These are phyloP conservation scores for Otus sunia DNA, from an alignment of 2,113 vertebrate genomes.

Conservation along the genomic window DNA sequence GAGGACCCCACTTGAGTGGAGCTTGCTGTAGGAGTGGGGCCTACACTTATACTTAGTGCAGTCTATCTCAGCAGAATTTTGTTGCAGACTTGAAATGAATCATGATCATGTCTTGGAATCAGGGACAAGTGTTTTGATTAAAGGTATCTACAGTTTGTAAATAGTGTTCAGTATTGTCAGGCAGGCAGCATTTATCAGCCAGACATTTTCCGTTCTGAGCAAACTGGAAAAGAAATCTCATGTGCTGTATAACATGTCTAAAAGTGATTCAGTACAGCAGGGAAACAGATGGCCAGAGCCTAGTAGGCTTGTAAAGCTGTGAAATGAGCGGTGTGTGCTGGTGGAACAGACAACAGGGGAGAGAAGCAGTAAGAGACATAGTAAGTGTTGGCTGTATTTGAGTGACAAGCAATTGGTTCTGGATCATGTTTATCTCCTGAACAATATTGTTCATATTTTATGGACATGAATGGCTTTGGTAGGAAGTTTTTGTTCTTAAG, in stretches of 20 bases:
- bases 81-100: background rate
- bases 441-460: background rate
- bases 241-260: background rate
- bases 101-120: background rate
- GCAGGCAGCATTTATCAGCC: background rate
- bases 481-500: background rate
- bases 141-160: conserved; percentile 10
- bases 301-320: background rate
- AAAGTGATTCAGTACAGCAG: background rate
- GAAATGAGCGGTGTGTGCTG: background rate
- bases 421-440: background rate
- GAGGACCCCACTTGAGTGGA: background rate
- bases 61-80: background rate
- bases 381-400: background rate
- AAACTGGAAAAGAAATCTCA: background rate
- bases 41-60: too few relatives aligned
- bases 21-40: background rate
- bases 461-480: background rate
- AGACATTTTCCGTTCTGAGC: background rate
- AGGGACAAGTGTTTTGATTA: background rate
- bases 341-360: background rate
- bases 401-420: background rate
- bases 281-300: background rate
- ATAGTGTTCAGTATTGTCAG: background rate
- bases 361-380: background rate